Base-by-base conservation (phyloP, 1,140 invertebrate species). In the Lordiphosa mommai region DNA sequence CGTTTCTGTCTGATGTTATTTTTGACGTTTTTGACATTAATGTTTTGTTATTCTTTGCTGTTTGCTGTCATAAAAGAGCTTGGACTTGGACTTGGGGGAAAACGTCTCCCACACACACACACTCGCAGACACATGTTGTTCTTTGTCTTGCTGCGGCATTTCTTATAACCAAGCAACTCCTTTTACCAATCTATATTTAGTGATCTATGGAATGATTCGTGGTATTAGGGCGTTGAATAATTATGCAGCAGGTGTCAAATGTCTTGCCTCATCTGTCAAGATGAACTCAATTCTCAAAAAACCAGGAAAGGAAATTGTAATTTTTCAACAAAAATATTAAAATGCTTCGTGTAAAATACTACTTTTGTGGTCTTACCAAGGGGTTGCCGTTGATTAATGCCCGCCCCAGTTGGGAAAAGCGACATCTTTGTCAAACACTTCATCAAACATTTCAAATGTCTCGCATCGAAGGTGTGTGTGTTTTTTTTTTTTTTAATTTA, bases 371-470 rank as follows among this genome's bases (percentile, higher is more conserved):
- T 80, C 77, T 80, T 76, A 80, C 59, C 64, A 67, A 73, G 46
- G 52, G 64, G 63, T 53, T 12, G 27, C 16, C 47, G 52, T 56
- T 72, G 70, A 72, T 72, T 73, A 82, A 79, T 82, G 79, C 16
- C 56, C 48, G 38, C 40, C 70, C 56, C 53, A 67, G 49, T 48
- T 72, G 49, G 52, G 41, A 46, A 55, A 46, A 53, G 58, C 61
- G 60, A 84, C 77, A 84, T 65, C 68, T 84, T 84, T 84, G 77
- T 84, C 77, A 72, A 77, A 70, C 77, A 84, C 77, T 84, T 76
- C 77, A 84, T 84, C 77, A 84, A 71, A 56, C 76, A 70, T 74
- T 50, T 70, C 70, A 46, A 67, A 70, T 73, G 61, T 58, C 32
- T 29, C 10, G 36, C 36, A 43, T 33, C 8, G 36, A 53, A 65